Conservation (phyloP, 2,113 vertebrate genomes). For the Noctilio leporinus region DNA sequence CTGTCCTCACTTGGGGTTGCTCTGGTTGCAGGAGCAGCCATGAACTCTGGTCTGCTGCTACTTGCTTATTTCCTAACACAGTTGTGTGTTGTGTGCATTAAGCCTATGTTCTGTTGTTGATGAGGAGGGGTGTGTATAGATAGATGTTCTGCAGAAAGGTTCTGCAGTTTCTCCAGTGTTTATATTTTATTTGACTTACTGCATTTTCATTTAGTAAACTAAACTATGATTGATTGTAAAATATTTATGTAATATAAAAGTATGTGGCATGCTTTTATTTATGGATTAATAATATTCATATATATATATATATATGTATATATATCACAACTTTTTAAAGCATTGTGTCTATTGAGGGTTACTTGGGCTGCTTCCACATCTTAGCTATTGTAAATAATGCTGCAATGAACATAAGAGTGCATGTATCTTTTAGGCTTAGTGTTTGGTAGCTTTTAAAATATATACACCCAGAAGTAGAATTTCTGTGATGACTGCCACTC, state of each 20-base stretch:
- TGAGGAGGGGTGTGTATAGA: no score
- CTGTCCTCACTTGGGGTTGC: no score
- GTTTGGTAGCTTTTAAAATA: neutral
- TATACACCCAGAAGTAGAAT: neutral
- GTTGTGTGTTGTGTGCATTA: neutral
- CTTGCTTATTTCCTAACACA: neutral
- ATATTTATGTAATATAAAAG: neutral
- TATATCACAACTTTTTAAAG: no score
- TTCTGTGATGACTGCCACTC: no score
- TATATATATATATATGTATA: no score
- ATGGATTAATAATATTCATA: neutral
- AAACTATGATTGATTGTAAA: neutral
- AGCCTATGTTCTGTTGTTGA: neutral
- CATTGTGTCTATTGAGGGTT: neutral
- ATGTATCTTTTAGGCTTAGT: neutral
- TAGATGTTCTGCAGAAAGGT: neutral
- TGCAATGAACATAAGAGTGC: neutral
- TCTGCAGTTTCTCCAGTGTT: neutral
- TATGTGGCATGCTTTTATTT: neutral
- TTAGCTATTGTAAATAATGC: neutral
- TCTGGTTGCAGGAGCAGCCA: no score
- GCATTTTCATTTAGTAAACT: neutral
- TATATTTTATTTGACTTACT: neutral
- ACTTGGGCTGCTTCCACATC: neutral
- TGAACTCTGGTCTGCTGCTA: neutral